Evolutionary conservation across 2,113 vertebrate species (phyloP), one percentile per base, ranked within the genome.

Genomic region (Taurulus bubalis): DNA sequence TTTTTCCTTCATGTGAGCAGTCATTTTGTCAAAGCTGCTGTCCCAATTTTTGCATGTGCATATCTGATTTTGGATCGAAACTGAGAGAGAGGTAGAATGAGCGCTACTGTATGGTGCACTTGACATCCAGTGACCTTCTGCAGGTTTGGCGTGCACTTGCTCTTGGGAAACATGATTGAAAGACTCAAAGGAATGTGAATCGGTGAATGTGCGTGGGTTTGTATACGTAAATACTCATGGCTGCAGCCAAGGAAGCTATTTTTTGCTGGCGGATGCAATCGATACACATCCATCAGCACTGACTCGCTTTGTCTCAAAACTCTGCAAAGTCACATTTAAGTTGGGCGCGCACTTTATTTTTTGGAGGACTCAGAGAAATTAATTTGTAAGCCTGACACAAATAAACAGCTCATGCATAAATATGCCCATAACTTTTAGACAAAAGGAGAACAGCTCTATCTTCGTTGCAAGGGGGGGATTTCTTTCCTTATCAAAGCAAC

Each of bases 401-500:
- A 93, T 90, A 93, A 93, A 90, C 84, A 87, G 86, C 89, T 90
- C 89, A 86, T 90, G 89, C 89, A 91, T 93, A 91, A 93, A 92
- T 91, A 89, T 90, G 89, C 87, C 88, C 77, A 71, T 86, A 90
- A 94, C 90, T 93, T 89, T 85, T 78, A 93, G 89, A 92, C 89
- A 93, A 92, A 92, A 84, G 85, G 91, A 86, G 88, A 92, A 90
- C 90, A 87, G 87, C 91, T 93, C 89, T 92, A 94, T 94, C 91
- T 93, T 85, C 62, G 16, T 88, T 76, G 90, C 89, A 87, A 90
- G 87, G 88, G 83, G 78, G 85, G 86, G 89, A 90, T 91, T 93
- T 91, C 73, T 88, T 80, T 90, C 82, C 91, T 94, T 95, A 94
- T 94, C 94, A 93, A 93, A 89, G 92, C 90, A 82, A 90, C 89